phyloP scores from a whole-genome alignment of 2,113 vertebrate species.

The Pangasianodon hypophthalmus region DNA sequence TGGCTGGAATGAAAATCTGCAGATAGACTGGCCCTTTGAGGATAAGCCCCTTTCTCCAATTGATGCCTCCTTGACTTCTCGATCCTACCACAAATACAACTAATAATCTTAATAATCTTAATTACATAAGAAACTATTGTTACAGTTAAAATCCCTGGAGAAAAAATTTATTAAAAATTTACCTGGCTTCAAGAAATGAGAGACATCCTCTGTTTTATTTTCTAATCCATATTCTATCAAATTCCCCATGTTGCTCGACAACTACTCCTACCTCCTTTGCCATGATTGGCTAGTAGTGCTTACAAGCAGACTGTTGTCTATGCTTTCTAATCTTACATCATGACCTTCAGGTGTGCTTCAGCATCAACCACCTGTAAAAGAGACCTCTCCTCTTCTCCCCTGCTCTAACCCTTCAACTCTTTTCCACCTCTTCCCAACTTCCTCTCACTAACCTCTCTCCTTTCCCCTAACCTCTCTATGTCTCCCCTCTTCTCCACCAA shows the following conservation, averaged over 20 bases:
- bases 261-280: not conserved
- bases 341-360: not conserved
- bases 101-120: too few relatives aligned
- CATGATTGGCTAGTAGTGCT: not conserved
- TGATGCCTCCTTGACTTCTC: too few relatives aligned
- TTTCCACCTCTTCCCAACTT: not conserved
- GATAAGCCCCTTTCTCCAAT: too few relatives aligned
- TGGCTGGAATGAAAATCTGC: too few relatives aligned
- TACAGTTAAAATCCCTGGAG: not conserved
- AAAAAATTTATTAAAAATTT: not conserved
- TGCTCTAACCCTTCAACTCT: not conserved
- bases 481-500: not conserved
- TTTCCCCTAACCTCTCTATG: not conserved
- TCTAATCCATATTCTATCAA: not conserved
- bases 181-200: too few relatives aligned
- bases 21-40: too few relatives aligned
- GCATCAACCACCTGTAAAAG: conserved; percentile 17
- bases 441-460: not conserved
- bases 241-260: not conserved
- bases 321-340: not conserved
- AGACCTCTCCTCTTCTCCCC: not conserved
- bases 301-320: not conserved
- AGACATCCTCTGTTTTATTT: not conserved
- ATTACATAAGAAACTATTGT: too few relatives aligned
- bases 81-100: too few relatives aligned